Percentiles rank a stretch among this genome's conserved stretches.
Evolutionary conservation across 1,140 invertebrate genomes (phyloP).

Genomic region (Brachionus koreanus): DNA sequence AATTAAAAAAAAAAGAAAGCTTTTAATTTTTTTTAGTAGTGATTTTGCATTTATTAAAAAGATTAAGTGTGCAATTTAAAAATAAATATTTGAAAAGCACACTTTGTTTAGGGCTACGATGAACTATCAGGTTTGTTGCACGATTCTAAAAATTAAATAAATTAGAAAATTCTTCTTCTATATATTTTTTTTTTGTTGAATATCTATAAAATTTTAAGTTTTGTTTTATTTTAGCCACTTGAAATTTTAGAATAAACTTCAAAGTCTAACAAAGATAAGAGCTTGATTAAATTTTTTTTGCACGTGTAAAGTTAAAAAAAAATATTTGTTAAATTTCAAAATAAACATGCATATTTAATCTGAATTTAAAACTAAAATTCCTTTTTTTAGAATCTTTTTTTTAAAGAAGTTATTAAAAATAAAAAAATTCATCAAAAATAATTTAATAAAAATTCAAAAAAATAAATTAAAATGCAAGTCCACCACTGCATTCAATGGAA

Average conservation of each 20-base stretch:
- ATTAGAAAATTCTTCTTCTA: not conserved
- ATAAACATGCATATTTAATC: not conserved
- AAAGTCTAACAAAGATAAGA: not conserved
- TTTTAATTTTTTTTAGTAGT: not conserved
- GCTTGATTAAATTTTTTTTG: not conserved
- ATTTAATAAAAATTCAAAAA: not conserved
- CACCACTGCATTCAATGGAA: slow-evolving; percentile 19
- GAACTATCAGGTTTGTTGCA: not conserved
- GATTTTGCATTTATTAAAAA: not conserved
- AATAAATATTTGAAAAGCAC: not conserved
- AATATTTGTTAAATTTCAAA: not conserved
- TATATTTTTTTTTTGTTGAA: too few species aligned
- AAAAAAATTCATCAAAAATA: not conserved
- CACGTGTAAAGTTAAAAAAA: not conserved
- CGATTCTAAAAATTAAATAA: not conserved
- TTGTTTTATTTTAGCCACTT: not conserved
- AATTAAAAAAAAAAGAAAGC: not conserved
- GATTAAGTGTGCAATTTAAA: not conserved
- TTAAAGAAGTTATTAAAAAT: not conserved
- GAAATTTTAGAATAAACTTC: not conserved
- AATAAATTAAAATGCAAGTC: not conserved
- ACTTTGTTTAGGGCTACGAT: not conserved
- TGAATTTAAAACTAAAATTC: too few species aligned
- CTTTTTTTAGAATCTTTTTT: not conserved
- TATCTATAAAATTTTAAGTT: not conserved